Conservation (phyloP, 2,797 vertebrate genomes). For the Masticophis lateralis region DNA sequence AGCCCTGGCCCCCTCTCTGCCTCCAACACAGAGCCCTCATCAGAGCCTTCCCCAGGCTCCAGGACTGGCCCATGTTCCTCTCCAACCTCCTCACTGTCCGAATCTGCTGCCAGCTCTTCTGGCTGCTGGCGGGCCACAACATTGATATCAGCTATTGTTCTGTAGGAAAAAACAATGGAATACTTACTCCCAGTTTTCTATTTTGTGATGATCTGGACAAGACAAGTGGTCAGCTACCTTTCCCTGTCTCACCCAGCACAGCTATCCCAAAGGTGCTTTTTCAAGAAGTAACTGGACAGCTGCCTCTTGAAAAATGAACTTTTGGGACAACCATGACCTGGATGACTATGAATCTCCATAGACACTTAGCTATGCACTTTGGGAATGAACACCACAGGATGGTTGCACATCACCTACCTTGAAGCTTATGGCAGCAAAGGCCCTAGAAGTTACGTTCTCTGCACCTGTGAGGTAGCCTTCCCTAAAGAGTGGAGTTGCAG, state of each 20-base stretch:
- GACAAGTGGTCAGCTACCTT: not conserved
- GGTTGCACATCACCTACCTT: not conserved
- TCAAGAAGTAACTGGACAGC: too few relatives aligned
- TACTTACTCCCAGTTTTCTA: not conserved
- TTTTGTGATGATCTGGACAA: not conserved
- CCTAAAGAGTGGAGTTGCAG: not conserved
- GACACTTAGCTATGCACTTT: too few relatives aligned
- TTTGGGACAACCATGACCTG: too few relatives aligned
- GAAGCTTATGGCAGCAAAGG: not conserved
- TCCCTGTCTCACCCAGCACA: not conserved
- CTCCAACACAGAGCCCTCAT: too few relatives aligned
- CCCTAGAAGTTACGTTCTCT: not conserved
- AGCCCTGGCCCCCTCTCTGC: too few relatives aligned
- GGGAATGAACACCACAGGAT: not conserved
- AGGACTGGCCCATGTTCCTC: too few relatives aligned
- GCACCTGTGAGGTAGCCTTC: not conserved
- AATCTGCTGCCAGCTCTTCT: too few relatives aligned
- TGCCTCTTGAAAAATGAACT: too few relatives aligned
- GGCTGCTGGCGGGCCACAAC: too few relatives aligned
- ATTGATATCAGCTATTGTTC: not conserved
- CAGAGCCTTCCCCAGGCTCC: too few relatives aligned
- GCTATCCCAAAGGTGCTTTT: too few relatives aligned
- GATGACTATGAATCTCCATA: too few relatives aligned
- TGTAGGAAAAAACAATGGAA: not conserved
- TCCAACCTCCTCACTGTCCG: fast-evolving